Base-by-base conservation (phyloP, 1,140 invertebrate genomes). In the Contarinia nasturtii region DNA sequence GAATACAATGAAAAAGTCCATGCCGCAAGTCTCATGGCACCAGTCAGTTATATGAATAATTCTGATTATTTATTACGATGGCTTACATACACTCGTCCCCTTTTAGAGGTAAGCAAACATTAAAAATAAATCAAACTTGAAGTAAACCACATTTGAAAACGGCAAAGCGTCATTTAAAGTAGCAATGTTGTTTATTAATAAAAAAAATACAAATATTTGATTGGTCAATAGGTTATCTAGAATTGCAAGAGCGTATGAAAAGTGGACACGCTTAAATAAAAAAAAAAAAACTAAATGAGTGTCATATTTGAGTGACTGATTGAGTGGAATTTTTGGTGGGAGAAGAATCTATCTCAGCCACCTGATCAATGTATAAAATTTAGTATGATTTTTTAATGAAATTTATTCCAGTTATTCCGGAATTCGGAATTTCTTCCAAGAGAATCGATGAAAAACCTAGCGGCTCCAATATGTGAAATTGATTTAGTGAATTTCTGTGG, bases 1-100 rank as follows among this genome's bases (percentile, higher is more conserved):
- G 69, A 76, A 48, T 81, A 79, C 52, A 77, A 77, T 55, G 52
- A 66, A 1, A 74, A 75, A 56, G 70, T 80, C 48, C 62, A 60
- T 21, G 62, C 67, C 2, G 73, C 72, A 63, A 65, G 75, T 33
- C 73, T 77, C 1, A 60, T 82, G 50, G 79, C 72, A 2, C 80
- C 80, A n/a, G 72, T 79, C 0, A 72, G 72, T 1, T 76, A 68
- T 47, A 66, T 80, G 51, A 61, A 60, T n/a, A 53, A 79, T 49
- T 60, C 71, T 14, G 52, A 52, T 40, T 57, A 54, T 45, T 49
- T 53, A 27, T 55, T 54, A 0, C 36, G 14, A n/a, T 40, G 74
- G 2, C 46, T 72, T 1, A 57, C 75, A 0, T 58, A 69, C 40
- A 17, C 40, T 41, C 20, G 11, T 20, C 19, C 12, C 4, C 27